Evolutionary conservation across 2,113 vertebrate genomes (phyloP), one percentile per base, ranked within the genome.

Genomic region (Eptesicus fuscus): DNA sequence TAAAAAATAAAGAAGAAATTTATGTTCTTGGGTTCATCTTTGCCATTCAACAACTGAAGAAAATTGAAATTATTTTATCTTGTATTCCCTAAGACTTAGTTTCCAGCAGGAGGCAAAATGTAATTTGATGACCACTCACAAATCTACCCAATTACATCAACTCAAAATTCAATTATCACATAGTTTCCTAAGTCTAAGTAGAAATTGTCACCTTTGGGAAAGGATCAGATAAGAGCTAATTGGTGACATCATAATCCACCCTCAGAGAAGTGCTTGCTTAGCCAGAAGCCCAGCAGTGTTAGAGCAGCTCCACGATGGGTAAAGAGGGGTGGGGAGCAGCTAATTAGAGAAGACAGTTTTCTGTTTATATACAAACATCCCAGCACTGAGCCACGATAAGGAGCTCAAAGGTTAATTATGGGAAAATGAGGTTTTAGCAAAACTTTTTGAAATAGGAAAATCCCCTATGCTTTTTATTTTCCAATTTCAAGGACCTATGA

Each of bases 161-260:
- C 53, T 82, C 53, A 95, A 80, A 80, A 91, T 84, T 77, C 94
- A 84, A 88, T 90, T 88, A 87, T 92, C 93, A 87, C 80, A 18
- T 74, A 76, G 65, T 90, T 95, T 90, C 73, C 76, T 85, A 90
- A 90, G 61, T 95, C 67, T 90, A 84, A 93, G 69, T 83, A 78
- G 87, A 95, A 95, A 90, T 63, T 93, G 84, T 95, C 96, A 88
- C 88, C 44, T 95, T 85, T 93, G 70, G 90, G n/a, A 96, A 67
- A 84, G 40, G 74, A 90, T 93, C 90, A 95, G 95, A 95, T 97
- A 95, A 95, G 84, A 90, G 79, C 93, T 96, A 92, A 93, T 70
- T 95, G 84, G 84, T 96, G 85, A 65, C 73, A 40, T 85, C n/a
- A 73, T 67, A 93, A 76, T 88, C 79, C 25, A 83, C 89, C 80